These are phyloP conservation scores for Leptosomus discolor DNA, from an alignment of 2,113 vertebrate genomes.

Conservation along the genomic window DNA sequence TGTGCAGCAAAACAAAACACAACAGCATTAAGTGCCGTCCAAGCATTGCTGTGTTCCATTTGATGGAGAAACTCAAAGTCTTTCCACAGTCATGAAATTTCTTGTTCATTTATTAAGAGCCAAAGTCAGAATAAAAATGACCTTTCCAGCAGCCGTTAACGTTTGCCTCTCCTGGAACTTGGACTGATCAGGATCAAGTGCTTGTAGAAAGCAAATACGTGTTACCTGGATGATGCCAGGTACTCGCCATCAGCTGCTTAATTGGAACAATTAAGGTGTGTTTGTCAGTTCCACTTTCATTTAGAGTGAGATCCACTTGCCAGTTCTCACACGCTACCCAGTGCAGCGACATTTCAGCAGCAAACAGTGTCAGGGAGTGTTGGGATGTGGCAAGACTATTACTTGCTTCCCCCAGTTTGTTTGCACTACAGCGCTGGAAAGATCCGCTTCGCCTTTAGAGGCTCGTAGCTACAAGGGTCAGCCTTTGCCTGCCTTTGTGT, in stretches of 20 bases:
- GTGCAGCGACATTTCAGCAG: background rate
- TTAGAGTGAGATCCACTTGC: background rate
- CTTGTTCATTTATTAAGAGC: background rate
- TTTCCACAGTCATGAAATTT: background rate
- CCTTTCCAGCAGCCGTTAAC: background rate
- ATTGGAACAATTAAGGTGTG: background rate
- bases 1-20: slow-evolving; percentile 21
- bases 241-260: background rate
- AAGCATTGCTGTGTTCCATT: background rate
- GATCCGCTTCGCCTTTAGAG: background rate
- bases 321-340: background rate
- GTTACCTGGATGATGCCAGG: background rate
- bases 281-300: background rate
- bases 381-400: rapidly evolving
- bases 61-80: background rate
- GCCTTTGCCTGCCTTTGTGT: background rate
- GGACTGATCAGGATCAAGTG: background rate
- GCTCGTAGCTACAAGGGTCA: background rate
- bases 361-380: background rate
- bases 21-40: background rate
- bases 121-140: background rate
- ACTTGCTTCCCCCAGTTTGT: background rate
- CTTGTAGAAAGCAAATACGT: background rate
- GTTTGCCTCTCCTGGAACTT: background rate
- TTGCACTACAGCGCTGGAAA: background rate